Evolutionary conservation across 1,140 invertebrate genomes (phyloP).

Genomic region (Liolophura sinensis): DNA sequence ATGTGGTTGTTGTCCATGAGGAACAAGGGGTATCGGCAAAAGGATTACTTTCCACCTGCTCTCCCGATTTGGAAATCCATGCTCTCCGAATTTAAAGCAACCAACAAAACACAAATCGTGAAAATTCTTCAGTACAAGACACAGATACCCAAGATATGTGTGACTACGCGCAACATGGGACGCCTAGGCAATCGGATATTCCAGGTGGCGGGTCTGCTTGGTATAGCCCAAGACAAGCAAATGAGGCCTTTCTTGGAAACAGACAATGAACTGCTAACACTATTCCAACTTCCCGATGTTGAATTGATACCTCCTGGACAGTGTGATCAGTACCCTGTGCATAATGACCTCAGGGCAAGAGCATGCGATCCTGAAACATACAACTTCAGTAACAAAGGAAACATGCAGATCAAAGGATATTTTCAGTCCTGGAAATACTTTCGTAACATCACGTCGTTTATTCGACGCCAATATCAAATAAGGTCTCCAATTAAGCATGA

Average conservation of each 20-base stretch:
- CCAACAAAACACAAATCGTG: no score
- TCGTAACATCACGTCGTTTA: constrained; percentile 17
- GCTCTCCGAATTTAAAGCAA: no score
- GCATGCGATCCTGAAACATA: no score
- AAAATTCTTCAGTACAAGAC: no score
- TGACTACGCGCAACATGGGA: constrained; percentile 20
- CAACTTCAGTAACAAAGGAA: constrained; percentile 2
- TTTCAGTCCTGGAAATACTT: constrained; percentile 49
- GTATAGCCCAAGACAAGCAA: constrained; percentile 14
- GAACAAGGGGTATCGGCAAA: no score
- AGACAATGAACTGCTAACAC: neutral
- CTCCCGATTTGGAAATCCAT: no score
- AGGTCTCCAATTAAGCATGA: constrained; percentile 9
- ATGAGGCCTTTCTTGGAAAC: neutral
- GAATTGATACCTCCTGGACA: neutral
- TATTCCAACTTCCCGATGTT: neutral
- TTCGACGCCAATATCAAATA: constrained; percentile 31
- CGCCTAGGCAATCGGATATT: no score
- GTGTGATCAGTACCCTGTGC: neutral
- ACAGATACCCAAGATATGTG: constrained; percentile 40
- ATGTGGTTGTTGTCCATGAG: no score
- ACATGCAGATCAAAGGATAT: constrained; percentile 27
- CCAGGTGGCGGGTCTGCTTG: no score
- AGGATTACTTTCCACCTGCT: no score
- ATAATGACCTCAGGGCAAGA: no score